Evolutionary conservation across 2,888 invertebrate species (phyloP).

Genomic region (Aleiodes leptofemur): DNA sequence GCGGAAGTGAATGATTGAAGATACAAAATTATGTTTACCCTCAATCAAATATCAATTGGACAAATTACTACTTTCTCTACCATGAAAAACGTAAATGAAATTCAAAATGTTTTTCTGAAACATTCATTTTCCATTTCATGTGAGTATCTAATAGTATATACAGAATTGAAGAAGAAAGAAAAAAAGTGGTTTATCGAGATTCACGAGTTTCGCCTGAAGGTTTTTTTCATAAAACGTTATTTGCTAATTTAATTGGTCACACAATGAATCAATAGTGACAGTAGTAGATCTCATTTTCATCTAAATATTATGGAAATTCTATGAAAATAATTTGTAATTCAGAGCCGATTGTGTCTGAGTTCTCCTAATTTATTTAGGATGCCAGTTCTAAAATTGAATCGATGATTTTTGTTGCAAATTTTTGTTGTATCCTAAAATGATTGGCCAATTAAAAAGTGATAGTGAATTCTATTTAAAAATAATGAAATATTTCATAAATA

Average conservation of each 20-base stretch:
- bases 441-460: too few relatives aligned
- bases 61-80: slow-evolving; percentile 22
- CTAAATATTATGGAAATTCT: too few relatives aligned
- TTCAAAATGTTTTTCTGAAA: slow-evolving; percentile 9
- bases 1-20: slow-evolving; percentile 16
- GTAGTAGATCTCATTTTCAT: too few relatives aligned
- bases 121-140: slow-evolving; percentile 7
- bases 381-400: too few relatives aligned
- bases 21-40: slow-evolving; percentile 10
- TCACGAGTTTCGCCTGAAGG: slow-evolving; percentile 10
- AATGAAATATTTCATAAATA: too few relatives aligned
- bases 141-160: not conserved
- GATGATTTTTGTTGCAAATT: too few relatives aligned
- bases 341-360: too few relatives aligned
- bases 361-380: too few relatives aligned
- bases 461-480: too few relatives aligned
- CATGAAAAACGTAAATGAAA: slow-evolving; percentile 15
- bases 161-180: not conserved
- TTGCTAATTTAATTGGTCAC: slow-evolving; percentile 16
- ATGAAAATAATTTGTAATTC: too few relatives aligned
- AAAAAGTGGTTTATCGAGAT: slow-evolving; percentile 7
- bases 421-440: too few relatives aligned
- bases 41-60: slow-evolving; percentile 17
- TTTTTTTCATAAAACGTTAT: not conserved
- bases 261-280: slow-evolving; percentile 12